Conservation (phyloP, 2,797 vertebrate genomes). For the Capromys pilorides region DNA sequence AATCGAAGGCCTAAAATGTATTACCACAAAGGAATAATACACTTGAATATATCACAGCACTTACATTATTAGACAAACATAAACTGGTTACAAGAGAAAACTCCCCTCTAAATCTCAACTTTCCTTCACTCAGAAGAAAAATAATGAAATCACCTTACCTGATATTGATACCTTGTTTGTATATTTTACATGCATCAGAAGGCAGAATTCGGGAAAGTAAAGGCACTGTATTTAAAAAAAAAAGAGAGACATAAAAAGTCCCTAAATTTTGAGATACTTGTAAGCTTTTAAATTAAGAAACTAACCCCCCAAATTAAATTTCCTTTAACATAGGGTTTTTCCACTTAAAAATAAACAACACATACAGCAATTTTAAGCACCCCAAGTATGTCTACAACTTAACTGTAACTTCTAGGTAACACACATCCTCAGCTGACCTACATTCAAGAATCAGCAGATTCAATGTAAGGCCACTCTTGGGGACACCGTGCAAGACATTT, state of each 20-base stretch:
- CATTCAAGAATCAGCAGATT: not conserved
- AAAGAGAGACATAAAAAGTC: conserved; percentile 67
- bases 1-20: not conserved
- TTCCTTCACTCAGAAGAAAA: conserved; percentile 45
- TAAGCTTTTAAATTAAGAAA: conserved; percentile 47
- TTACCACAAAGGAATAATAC: conserved; percentile 38
- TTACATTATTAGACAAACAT: conserved; percentile 38
- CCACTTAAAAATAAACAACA: conserved; percentile 45
- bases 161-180: conserved; percentile 99
- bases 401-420: not conserved
- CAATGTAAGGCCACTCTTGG: not conserved
- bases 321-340: conserved; percentile 51
- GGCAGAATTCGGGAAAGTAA: conserved; percentile 99
- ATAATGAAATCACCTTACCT: conserved; percentile 87
- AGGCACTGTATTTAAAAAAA: conserved; percentile 91
- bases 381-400: not conserved
- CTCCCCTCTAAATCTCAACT: conserved; percentile 38
- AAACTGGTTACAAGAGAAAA: conserved; percentile 38
- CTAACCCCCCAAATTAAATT: conserved; percentile 19
- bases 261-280: conserved; percentile 37
- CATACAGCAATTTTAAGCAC: conserved; percentile 9
- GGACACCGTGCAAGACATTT: not conserved
- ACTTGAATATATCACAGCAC: not conserved
- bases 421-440: not conserved
- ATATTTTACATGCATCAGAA: conserved; percentile 99